Evolutionary conservation across 2,888 invertebrate species (phyloP).

Genomic region (Hypomecis punctinalis): DNA sequence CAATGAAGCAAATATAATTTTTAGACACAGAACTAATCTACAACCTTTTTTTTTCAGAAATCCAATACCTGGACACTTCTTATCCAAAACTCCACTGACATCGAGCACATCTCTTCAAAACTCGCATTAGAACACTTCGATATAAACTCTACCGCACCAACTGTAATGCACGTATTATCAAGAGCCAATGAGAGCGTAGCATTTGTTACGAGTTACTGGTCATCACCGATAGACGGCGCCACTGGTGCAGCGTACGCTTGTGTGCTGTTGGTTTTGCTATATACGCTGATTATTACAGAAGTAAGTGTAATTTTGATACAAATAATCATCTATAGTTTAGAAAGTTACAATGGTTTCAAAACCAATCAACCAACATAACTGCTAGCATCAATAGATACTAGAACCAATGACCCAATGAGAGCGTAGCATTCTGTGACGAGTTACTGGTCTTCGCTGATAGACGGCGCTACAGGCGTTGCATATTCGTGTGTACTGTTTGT

Average conservation of each 20-base stretch:
- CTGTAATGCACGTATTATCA: slow-evolving; percentile 8
- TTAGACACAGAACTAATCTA: too few relatives aligned
- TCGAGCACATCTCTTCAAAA: slow-evolving; percentile 9
- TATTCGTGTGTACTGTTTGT: too few relatives aligned
- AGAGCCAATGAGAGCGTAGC: slow-evolving; percentile 45
- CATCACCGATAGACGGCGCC: slow-evolving; percentile 86
- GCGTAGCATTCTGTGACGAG: too few relatives aligned
- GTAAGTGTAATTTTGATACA: too few relatives aligned
- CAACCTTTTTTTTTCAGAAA: slow-evolving; percentile 53
- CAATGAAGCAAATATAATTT: too few relatives aligned
- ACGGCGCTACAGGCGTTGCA: too few relatives aligned
- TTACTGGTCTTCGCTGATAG: too few relatives aligned
- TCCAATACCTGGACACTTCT: slow-evolving; percentile 83
- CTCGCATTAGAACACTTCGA: slow-evolving; percentile 2
- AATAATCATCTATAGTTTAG: neutral
- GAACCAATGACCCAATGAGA: too few relatives aligned
- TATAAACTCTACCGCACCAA: neutral
- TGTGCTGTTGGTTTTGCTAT: slow-evolving; percentile 90
- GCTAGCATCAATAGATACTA: too few relatives aligned
- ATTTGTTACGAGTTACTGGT: slow-evolving; percentile 79
- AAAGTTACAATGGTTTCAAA: neutral
- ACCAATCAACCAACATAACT: too few relatives aligned
- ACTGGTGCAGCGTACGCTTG: slow-evolving; percentile 90
- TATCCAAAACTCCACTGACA: slow-evolving; percentile 3
- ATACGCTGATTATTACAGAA: slow-evolving; percentile 94